Conservation (phyloP, 1,140 invertebrate genomes). For the Heterodera schachtii region DNA sequence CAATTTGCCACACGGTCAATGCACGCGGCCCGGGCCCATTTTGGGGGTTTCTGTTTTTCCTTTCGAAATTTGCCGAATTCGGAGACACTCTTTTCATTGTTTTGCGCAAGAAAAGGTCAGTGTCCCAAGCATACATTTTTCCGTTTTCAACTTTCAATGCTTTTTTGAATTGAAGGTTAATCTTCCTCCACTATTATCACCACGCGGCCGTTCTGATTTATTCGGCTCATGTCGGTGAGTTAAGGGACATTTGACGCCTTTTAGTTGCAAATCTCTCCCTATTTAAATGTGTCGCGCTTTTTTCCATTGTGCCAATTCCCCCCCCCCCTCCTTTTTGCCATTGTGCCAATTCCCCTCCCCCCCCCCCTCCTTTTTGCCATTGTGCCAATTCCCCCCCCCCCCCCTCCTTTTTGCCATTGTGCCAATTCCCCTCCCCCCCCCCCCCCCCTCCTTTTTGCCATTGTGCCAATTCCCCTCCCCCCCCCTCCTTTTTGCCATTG, state of each 20-base stretch:
- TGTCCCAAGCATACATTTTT: background rate
- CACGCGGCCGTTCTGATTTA: conserved; percentile 80
- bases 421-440: no score
- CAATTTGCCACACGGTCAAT: conserved; percentile 38
- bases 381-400: no score
- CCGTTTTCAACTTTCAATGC: background rate
- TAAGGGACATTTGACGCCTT: conserved; percentile 56
- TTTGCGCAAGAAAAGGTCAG: conserved; percentile 46
- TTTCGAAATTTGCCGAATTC: conserved; percentile 51
- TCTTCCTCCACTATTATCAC: conserved; percentile 66
- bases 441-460: no score
- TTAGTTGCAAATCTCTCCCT: background rate
- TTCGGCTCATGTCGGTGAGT: conserved; percentile 77
- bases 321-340: no score
- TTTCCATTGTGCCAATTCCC: no score
- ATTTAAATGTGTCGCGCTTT: background rate
- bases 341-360: conserved; percentile 67
- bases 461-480: no score
- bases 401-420: no score
- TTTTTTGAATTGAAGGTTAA: conserved; percentile 26
- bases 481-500: no score
- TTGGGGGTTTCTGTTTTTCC: conserved; percentile 41
- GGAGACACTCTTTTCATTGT: conserved; percentile 54
- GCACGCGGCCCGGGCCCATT: conserved; percentile 36
- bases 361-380: conserved; percentile 80